A percentile compares a stretch with the other conserved stretches of the same genome.
Evolutionary conservation across 2,888 invertebrate genomes (phyloP).

Genomic region (Crioceris asparagi): DNA sequence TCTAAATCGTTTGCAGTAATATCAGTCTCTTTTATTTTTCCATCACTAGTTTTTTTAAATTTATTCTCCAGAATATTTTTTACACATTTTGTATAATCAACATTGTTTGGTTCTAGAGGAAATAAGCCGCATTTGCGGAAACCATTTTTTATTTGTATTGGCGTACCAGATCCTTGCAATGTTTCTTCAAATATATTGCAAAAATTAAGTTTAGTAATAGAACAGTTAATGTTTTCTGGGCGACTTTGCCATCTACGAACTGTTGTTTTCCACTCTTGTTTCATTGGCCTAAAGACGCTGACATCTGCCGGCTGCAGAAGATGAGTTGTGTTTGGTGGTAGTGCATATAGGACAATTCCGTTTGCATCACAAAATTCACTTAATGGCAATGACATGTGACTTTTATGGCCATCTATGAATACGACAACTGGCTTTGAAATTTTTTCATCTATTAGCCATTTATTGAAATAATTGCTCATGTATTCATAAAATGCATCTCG

Average conservation of each 20-base stretch:
- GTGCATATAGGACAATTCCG: conserved; percentile 20
- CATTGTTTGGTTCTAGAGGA: conserved; percentile 1
- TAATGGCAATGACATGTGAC: conserved; percentile 20
- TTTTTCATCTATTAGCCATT: too few species aligned
- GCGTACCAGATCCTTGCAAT: conserved; percentile 1
- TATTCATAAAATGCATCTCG: conserved; percentile 17
- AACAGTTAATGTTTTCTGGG: conserved; percentile 3
- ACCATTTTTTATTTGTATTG: conserved; percentile 5
- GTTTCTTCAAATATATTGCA: conserved; percentile 6
- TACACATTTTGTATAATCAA: conserved; percentile 9
- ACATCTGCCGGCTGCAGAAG: conserved; percentile 12
- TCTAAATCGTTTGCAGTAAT: too few species aligned
- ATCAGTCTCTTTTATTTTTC: too few species aligned
- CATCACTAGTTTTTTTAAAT: too few species aligned
- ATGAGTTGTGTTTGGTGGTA: conserved; percentile 11
- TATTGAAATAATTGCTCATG: conserved; percentile 14
- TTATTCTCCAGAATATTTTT: not conserved
- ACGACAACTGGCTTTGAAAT: conserved; percentile 20
- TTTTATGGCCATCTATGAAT: conserved; percentile 25
- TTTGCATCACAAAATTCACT: conserved; percentile 21
- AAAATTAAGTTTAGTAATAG: conserved; percentile 7
- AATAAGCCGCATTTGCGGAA: conserved; percentile 3
- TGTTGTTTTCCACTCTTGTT: conserved; percentile 8
- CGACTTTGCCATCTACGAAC: conserved; percentile 5
- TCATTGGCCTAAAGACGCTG: conserved; percentile 11